Evolutionary conservation across 2,888 invertebrate species (phyloP).

Genomic region (Chrysomela aeneicollis): DNA sequence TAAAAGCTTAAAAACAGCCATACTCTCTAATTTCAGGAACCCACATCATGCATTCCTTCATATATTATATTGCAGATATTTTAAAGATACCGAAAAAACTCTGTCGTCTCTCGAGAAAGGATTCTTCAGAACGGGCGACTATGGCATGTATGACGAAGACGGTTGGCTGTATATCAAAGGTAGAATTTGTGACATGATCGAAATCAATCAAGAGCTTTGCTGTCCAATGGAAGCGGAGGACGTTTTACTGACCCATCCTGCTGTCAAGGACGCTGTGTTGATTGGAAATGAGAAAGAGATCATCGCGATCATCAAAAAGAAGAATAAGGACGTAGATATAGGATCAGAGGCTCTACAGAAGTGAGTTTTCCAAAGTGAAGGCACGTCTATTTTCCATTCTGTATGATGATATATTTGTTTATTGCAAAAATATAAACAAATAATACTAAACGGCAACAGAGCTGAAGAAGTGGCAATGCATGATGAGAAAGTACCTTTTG

Average conservation of each 20-base stretch:
- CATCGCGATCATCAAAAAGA: constrained; percentile 49
- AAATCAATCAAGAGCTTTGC: constrained; percentile 35
- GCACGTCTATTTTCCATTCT: too few species aligned
- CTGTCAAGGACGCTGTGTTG: constrained; percentile 48
- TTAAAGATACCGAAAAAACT: constrained; percentile 46
- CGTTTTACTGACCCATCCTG: constrained; percentile 48
- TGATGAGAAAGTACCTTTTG: too few species aligned
- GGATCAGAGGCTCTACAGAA: constrained; percentile 41
- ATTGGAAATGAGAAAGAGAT: constrained; percentile 46
- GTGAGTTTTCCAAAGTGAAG: too few species aligned
- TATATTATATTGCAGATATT: constrained; percentile 46
- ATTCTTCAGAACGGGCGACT: constrained; percentile 54
- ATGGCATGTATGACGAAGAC: constrained; percentile 50
- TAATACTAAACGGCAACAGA: too few species aligned
- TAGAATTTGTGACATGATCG: constrained; percentile 49
- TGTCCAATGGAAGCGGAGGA: constrained; percentile 50
- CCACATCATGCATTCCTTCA: too few species aligned
- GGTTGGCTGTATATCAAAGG: constrained; percentile 54
- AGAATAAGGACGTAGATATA: constrained; percentile 39
- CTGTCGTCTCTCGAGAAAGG: constrained; percentile 43
- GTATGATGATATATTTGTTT: too few species aligned
- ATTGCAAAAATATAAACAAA: too few species aligned
- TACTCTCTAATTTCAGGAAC: too few species aligned
- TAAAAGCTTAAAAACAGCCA: too few species aligned
- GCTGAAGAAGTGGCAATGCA: too few species aligned